phyloP scores from a whole-genome alignment of 2,113 vertebrate species.

The Rhinichthys klamathensis region DNA sequence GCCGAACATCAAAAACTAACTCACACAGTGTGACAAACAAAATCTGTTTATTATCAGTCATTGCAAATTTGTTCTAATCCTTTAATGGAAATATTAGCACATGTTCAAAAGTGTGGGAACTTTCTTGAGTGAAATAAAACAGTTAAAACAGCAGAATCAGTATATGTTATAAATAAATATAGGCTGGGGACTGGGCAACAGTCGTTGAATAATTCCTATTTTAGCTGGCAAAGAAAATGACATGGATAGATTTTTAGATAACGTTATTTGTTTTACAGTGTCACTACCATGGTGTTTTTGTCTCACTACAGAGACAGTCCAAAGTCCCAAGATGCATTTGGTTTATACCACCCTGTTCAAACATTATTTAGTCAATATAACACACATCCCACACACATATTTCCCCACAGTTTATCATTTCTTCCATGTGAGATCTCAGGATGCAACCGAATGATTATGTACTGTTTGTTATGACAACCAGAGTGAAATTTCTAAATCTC shows the following conservation, averaged over 20 bases:
- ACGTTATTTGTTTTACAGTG: constrained; percentile 5
- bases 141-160: not conserved
- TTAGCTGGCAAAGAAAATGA: not conserved
- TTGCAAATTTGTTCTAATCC: not conserved
- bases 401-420: not conserved
- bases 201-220: not conserved
- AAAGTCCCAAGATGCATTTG: constrained; percentile 20
- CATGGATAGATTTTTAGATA: not conserved
- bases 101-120: not conserved
- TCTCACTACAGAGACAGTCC: not conserved
- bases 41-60: not conserved
- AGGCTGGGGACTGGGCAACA: not conserved
- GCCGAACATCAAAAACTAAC: constrained; percentile 14
- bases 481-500: not conserved
- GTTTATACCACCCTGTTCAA: constrained; percentile 11
- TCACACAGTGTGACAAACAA: not conserved
- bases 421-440: not conserved
- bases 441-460: not conserved
- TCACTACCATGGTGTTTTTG: not conserved
- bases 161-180: not conserved
- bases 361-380: not conserved
- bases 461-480: not conserved
- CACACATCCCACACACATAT: not conserved
- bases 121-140: not conserved
- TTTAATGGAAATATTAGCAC: not conserved